These are phyloP conservation scores for Cataglyphis cursor DNA, from an alignment of 2,888 invertebrate species.

Conservation along the genomic window DNA sequence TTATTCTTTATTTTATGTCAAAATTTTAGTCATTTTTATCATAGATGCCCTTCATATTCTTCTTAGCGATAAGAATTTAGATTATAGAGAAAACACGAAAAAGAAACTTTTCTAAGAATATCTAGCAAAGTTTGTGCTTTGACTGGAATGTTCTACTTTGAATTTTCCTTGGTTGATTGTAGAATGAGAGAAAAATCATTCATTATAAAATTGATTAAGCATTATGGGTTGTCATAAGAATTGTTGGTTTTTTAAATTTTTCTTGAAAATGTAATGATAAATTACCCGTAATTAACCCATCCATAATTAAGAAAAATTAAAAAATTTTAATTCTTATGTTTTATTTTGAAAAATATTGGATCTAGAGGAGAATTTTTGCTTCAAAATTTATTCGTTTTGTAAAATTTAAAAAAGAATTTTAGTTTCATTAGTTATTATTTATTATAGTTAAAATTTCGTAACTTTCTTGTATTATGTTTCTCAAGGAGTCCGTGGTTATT, in stretches of 20 bases:
- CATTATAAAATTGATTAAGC: conserved; percentile 34
- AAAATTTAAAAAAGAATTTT: background rate
- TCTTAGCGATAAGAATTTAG: conserved; percentile 35
- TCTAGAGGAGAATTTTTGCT: background rate
- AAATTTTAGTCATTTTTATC: conserved; percentile 47
- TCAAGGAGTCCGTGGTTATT: conserved; percentile 24
- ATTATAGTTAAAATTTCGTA: conserved; percentile 12
- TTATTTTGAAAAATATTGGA: background rate
- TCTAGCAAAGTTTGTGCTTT: conserved; percentile 42
- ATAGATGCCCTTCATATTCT: conserved; percentile 11
- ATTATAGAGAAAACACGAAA: conserved; percentile 26
- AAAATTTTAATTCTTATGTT: background rate
- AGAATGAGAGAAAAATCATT: conserved; percentile 36
- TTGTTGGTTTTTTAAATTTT: conserved; percentile 12
- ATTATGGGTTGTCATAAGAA: conserved; percentile 3
- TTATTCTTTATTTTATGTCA: conserved; percentile 29
- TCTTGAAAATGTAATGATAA: background rate
- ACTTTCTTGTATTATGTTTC: conserved; percentile 34
- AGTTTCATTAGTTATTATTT: background rate
- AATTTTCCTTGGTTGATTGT: conserved; percentile 13
- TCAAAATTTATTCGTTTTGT: background rate
- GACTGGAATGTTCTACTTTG: conserved; percentile 37
- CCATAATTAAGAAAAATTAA: background rate
- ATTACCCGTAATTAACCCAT: background rate
- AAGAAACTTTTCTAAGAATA: conserved; percentile 25